A percentile compares a stretch with the other conserved stretches of the same genome.
These are phyloP conservation scores for Drosophila melanosoma DNA, from an alignment of 2,888 invertebrate species.

Conservation along the genomic window DNA sequence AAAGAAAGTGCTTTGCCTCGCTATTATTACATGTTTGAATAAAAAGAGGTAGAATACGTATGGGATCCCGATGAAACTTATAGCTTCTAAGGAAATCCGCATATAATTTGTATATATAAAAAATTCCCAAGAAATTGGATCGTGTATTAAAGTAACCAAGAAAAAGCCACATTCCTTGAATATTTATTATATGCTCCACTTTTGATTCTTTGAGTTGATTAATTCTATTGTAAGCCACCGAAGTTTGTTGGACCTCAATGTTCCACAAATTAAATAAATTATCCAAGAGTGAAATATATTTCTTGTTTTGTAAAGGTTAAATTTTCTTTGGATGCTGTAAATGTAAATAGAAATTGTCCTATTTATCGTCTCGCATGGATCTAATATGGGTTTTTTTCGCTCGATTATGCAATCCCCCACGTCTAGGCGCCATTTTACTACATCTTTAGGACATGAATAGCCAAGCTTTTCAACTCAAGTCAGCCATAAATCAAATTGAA, in stretches of 20 bases:
- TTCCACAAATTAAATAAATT: background rate
- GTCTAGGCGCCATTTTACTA: slow-evolving; percentile 52
- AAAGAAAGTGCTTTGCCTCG: background rate
- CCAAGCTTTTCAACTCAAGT: slow-evolving; percentile 64
- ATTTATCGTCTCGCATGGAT: slow-evolving; percentile 15
- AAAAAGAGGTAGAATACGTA: background rate
- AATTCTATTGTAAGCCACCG: background rate
- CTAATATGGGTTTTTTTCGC: slow-evolving; percentile 15
- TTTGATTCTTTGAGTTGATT: background rate
- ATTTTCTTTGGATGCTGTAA: background rate
- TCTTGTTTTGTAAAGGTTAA: background rate
- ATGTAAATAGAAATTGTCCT: background rate
- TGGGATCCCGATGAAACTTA: background rate
- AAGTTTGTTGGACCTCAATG: background rate
- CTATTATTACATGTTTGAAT: background rate
- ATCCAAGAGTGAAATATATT: background rate
- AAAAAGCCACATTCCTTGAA: background rate
- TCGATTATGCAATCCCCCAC: slow-evolving; percentile 73
- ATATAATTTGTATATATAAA: too few species aligned
- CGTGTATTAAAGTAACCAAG: background rate
- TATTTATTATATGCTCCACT: background rate
- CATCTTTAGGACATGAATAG: slow-evolving; percentile 25
- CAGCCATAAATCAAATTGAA: slow-evolving; percentile 76
- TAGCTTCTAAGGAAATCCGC: background rate
- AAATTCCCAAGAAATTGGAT: background rate